Percentiles rank a stretch among this genome's conserved stretches.
Conservation (phyloP, 2,797 vertebrate species). For the Synanceia verrucosa region DNA sequence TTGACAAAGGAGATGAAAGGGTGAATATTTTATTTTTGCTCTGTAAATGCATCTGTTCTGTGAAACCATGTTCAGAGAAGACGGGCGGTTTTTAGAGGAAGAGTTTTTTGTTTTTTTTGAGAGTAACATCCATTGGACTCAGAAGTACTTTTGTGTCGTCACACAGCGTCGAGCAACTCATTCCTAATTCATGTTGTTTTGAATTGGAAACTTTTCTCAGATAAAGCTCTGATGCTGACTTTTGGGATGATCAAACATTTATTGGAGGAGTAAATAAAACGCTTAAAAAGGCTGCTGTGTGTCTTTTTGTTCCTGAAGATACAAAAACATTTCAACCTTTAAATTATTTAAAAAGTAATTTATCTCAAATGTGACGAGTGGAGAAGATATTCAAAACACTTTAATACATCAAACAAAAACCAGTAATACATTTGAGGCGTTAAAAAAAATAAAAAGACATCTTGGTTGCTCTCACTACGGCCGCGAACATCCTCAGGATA, state of each 20-base stretch:
- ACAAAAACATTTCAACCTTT: too few relatives aligned
- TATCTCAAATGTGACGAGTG: too few relatives aligned
- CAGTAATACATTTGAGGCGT: conserved; percentile 67
- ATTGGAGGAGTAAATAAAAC: conserved; percentile 77
- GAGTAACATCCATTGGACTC: conserved; percentile 58
- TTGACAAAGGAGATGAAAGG: conserved; percentile 51
- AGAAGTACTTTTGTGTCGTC: conserved; percentile 55
- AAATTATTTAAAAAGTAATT: not conserved
- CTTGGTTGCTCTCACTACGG: conserved; percentile 7
- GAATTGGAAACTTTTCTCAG: conserved; percentile 55
- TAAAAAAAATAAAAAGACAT: conserved; percentile 64
- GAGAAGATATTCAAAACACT: conserved; percentile 68
- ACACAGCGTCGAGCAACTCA: conserved; percentile 43
- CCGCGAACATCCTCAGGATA: conserved; percentile 17
- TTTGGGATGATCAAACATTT: conserved; percentile 64
- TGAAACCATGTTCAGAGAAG: conserved; percentile 43
- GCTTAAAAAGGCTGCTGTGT: conserved; percentile 42
- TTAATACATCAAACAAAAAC: conserved; percentile 80
- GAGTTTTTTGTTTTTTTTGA: conserved; percentile 28
- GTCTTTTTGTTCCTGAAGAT: conserved; percentile 31
- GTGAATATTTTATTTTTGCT: conserved; percentile 64
- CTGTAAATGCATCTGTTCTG: conserved; percentile 61
- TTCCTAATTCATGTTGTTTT: conserved; percentile 68
- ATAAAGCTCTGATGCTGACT: conserved; percentile 50
- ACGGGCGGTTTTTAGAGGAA: conserved; percentile 18